These are phyloP conservation scores for Phaonia tiefii DNA, from an alignment of 2,888 invertebrate species.

Conservation along the genomic window DNA sequence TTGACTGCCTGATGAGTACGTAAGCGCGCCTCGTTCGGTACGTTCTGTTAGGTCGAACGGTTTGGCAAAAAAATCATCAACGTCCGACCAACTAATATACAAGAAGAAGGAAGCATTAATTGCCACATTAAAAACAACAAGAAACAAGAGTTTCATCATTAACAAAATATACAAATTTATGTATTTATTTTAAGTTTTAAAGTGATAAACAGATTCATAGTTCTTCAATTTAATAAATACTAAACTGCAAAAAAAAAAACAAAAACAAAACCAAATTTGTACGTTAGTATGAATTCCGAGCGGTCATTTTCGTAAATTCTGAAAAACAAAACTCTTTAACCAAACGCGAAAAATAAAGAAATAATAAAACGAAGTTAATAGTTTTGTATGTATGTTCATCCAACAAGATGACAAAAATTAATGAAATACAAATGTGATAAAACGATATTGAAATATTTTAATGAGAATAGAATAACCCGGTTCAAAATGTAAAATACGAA, in stretches of 20 bases:
- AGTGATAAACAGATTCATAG: neutral
- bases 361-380: too few relatives aligned
- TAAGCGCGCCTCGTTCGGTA: slow-evolving; percentile 65
- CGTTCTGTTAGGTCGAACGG: slow-evolving; percentile 62
- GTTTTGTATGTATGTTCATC: too few relatives aligned
- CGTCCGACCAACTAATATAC: neutral
- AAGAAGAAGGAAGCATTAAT: slow-evolving; percentile 9
- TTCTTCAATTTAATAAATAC: neutral
- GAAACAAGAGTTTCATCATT: too few relatives aligned
- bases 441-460: too few relatives aligned
- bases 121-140: slow-evolving; percentile 17
- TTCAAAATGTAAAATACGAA: too few relatives aligned
- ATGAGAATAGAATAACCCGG: too few relatives aligned
- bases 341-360: too few relatives aligned
- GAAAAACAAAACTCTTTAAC: too few relatives aligned
- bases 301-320: too few relatives aligned
- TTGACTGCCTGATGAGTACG: slow-evolving; percentile 67
- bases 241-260: neutral
- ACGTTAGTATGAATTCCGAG: neutral
- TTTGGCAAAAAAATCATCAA: slow-evolving; percentile 48
- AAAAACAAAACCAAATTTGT: slow-evolving; percentile 2
- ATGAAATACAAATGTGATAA: too few relatives aligned
- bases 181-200: too few relatives aligned
- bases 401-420: too few relatives aligned
- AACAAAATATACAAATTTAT: slow-evolving; percentile 24